These are phyloP conservation scores for Drosophila novamexicana DNA, from an alignment of 1,140 invertebrate genomes.

Conservation along the genomic window DNA sequence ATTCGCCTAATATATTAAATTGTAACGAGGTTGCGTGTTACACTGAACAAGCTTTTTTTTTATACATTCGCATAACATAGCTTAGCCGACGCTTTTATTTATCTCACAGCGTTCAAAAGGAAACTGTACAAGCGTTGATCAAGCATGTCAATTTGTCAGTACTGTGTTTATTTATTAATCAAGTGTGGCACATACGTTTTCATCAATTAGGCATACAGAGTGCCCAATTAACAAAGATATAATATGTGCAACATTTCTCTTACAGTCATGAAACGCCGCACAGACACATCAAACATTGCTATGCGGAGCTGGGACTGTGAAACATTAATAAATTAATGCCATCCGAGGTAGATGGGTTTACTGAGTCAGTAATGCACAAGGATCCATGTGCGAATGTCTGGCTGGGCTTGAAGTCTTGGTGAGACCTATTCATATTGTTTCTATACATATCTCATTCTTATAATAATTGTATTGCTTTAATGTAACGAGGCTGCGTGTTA, in stretches of 20 bases:
- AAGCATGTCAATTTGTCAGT: constrained; percentile 62
- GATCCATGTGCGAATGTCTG: too few species aligned
- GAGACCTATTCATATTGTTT: too few species aligned
- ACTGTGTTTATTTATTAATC: constrained; percentile 43
- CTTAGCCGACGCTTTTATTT: constrained; percentile 76
- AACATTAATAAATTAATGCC: neutral
- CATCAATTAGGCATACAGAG: constrained; percentile 62
- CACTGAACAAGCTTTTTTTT: constrained; percentile 40
- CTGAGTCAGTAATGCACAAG: too few species aligned
- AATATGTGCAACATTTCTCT: constrained; percentile 66
- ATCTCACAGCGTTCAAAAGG: constrained; percentile 86
- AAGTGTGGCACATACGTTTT: constrained; percentile 73
- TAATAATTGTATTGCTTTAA: neutral
- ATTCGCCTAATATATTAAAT: neutral
- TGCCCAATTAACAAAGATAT: constrained; percentile 70
- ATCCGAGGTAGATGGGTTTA: too few species aligned
- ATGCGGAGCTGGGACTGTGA: constrained; percentile 80
- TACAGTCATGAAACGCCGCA: constrained; percentile 82
- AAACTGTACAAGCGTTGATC: constrained; percentile 25
- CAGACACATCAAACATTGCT: constrained; percentile 67
- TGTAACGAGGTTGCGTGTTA: constrained; percentile 82
- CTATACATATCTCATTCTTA: too few species aligned
- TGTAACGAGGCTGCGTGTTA: constrained; percentile 79
- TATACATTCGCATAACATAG: constrained; percentile 79
- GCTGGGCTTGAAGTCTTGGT: too few species aligned